phyloP scores from a whole-genome alignment of 2,113 vertebrate genomes.

The Nibea coibor region DNA sequence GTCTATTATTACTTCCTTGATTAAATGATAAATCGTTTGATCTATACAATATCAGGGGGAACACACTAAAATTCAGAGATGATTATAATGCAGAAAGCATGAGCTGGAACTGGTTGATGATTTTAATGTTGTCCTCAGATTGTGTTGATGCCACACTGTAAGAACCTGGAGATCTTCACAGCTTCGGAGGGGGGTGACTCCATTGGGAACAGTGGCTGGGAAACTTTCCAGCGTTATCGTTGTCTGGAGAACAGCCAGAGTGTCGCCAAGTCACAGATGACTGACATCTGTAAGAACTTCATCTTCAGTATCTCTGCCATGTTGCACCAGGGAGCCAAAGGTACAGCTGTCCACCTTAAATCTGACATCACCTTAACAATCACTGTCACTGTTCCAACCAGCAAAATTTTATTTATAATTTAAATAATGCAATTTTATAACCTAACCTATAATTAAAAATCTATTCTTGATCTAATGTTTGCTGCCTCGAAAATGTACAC shows the following conservation, averaged over 20 bases:
- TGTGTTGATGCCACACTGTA: slow-evolving; percentile 96
- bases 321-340: slow-evolving; percentile 90
- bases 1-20: too few relatives aligned
- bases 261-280: slow-evolving; percentile 92
- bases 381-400: not conserved
- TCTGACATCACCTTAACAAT: not conserved
- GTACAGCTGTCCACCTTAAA: slow-evolving; percentile 71
- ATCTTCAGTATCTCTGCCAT: slow-evolving; percentile 96
- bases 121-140: slow-evolving; percentile 81
- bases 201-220: slow-evolving; percentile 88
- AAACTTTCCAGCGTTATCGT: slow-evolving; percentile 95
- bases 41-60: too few relatives aligned
- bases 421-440: too few relatives aligned
- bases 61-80: too few relatives aligned
- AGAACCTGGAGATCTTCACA: slow-evolving; percentile 94
- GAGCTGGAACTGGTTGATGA: too few relatives aligned
- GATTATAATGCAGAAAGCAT: too few relatives aligned
- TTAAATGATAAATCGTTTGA: too few relatives aligned
- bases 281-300: slow-evolving; percentile 93
- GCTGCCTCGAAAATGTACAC: too few relatives aligned
- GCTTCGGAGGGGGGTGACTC: slow-evolving; percentile 88
- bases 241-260: slow-evolving; percentile 96
- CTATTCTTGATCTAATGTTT: too few relatives aligned
- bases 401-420: too few relatives aligned
- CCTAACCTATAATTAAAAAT: too few relatives aligned